Evolutionary conservation across 2,888 invertebrate genomes (phyloP), one percentile per base, ranked within the genome.

Genomic region (Ametastegia equiseti): DNA sequence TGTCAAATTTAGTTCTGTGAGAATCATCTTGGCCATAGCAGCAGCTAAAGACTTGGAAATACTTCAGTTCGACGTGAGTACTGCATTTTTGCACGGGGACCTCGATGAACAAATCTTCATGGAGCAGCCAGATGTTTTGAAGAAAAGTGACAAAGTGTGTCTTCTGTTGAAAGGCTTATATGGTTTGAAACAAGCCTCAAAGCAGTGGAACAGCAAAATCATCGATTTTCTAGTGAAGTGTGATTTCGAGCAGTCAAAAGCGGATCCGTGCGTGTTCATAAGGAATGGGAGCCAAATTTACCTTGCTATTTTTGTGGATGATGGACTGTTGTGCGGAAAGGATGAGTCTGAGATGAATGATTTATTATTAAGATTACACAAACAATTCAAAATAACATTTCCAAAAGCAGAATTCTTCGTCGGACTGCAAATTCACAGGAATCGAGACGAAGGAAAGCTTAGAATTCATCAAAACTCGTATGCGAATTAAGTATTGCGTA

Each of bases 101-200:
- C 3, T 83, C 11, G 65, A 83, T 5, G 81, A 82, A 27, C 57
- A n/a, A 3, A 57, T 81, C 2, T 82, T 77, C 36, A 80, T 82
- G n/a, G 45, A 45, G 3, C 5, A 3, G 6, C 73, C 73, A 11
- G 1, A 4, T 2, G 47, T 45, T 4, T 69, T 33, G 30, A 36
- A 69, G 13, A 3, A 69, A 7, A 19, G 45, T 19, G 15, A 4
- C 2, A 27, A 33, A n/a, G 54, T 75, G n/a, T 50, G 75, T 23
- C 15, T 45, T 15, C 15, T 77, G 19, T 23, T 15, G 57, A 23
- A 57, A n/a, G 27, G 42, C 42, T 27, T 69, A n/a, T 84, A 84
- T 77, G 81, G 82, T 9, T 81, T 88, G 0, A 87, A 86, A 77
- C 87, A 88, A 82, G 83, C 85, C n/a, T 82, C 86, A 30, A 80